A percentile compares a stretch with the other conserved stretches of the same genome.
These are phyloP conservation scores for Brachynemurus nebulosus DNA, from an alignment of 2,888 invertebrate genomes.

Conservation along the genomic window DNA sequence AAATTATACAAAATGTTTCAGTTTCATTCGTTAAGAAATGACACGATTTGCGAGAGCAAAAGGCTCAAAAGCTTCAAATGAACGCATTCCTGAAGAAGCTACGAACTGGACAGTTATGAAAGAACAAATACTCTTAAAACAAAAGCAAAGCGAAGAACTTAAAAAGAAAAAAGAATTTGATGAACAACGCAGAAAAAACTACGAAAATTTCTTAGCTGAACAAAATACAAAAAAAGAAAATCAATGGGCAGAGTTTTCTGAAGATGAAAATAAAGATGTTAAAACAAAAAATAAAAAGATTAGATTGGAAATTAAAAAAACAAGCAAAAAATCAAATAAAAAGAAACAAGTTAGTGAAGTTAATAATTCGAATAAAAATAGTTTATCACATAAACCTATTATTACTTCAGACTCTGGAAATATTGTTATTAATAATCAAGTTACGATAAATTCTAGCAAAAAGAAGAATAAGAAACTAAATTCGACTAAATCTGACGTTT, in stretches of 20 bases:
- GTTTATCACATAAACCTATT: no score
- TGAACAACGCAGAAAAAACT: conserved; percentile 30
- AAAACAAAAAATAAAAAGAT: conserved; percentile 4
- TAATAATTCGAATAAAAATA: no score
- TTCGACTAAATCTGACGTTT: no score
- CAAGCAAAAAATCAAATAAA: no score
- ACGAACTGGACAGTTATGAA: conserved; percentile 64
- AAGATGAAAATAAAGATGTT: conserved; percentile 1
- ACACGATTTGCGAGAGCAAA: conserved; percentile 60
- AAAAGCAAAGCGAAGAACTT: conserved; percentile 35
- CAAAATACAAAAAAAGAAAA: conserved; percentile 34
- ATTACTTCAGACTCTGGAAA: no score
- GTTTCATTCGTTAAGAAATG: no score
- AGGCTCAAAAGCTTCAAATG: conserved; percentile 62
- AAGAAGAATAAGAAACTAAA: no score
- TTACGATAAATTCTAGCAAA: no score
- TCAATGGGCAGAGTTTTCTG: conserved; percentile 42
- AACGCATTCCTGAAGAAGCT: conserved; percentile 48
- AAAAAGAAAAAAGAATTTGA: conserved; percentile 31
- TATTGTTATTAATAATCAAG: no score
- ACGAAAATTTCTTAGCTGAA: conserved; percentile 38
- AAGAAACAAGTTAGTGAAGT: no score
- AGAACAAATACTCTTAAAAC: conserved; percentile 40
- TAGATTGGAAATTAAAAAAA: no score
- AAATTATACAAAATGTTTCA: no score